Conservation (phyloP, 2,888 invertebrate species). For the Acleris holmiana region DNA sequence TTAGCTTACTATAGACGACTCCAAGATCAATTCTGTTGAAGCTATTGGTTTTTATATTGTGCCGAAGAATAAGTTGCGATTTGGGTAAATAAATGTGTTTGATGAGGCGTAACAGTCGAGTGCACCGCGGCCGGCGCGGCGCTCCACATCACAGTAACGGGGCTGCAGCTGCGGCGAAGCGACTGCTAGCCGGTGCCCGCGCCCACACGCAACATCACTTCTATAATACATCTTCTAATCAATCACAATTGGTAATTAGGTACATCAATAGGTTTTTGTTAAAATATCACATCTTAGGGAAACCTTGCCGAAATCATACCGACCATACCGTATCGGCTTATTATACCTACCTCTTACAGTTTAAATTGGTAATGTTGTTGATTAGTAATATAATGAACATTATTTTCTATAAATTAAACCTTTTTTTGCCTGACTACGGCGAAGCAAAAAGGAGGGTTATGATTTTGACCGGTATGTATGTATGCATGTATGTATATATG, state of each 20-base stretch:
- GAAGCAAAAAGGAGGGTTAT: too few species aligned
- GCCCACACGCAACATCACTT: slow-evolving; percentile 50
- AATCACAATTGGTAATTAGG: not conserved
- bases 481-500: too few species aligned
- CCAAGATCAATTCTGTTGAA: not conserved
- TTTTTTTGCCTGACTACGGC: too few species aligned
- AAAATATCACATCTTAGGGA: too few species aligned
- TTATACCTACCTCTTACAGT: too few species aligned
- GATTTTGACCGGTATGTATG: too few species aligned
- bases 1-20: slow-evolving; percentile 10
- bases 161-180: slow-evolving; percentile 40
- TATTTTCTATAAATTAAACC: too few species aligned
- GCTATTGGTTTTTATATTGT: not conserved
- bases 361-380: too few species aligned
- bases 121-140: not conserved
- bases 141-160: slow-evolving; percentile 1
- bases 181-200: slow-evolving; percentile 51
- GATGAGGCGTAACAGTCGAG: slow-evolving; percentile 56
- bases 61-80: slow-evolving; percentile 1
- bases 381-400: too few species aligned
- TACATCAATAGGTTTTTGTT: not conserved
- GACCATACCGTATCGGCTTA: too few species aligned
- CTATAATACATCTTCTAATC: slow-evolving; percentile 30
- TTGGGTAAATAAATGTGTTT: slow-evolving; percentile 39
- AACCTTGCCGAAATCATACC: too few species aligned